phyloP scores from a whole-genome alignment of 37 sponge, comb jelly and placozoan genomes.

The Cladorhizidae sp. region DNA sequence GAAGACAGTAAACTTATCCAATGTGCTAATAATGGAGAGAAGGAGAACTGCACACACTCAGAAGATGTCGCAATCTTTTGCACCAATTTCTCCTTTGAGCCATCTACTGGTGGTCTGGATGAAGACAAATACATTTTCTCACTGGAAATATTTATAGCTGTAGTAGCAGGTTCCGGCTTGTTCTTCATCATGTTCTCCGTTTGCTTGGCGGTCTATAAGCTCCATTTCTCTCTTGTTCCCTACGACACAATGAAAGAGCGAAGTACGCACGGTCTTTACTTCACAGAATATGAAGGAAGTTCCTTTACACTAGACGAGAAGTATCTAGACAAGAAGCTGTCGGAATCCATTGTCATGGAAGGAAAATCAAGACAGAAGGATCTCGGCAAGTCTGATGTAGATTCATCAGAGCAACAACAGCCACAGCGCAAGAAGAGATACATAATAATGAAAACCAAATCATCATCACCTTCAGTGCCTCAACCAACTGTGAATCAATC shows the following conservation, averaged over 20 bases:
- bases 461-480: no score
- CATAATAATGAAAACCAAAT: background rate
- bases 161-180: background rate
- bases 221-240: background rate
- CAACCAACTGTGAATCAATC: no score
- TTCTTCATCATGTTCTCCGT: background rate
- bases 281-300: background rate
- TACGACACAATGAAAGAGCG: background rate
- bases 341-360: background rate
- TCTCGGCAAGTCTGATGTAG: background rate
- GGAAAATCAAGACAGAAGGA: no score
- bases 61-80: background rate
- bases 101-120: background rate
- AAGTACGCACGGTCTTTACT: background rate
- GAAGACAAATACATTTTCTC: background rate
- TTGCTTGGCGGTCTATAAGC: background rate
- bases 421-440: background rate
- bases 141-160: background rate
- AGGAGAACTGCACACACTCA: conserved; percentile 8
- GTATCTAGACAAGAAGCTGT: background rate
- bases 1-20: background rate
- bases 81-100: conserved; percentile 4
- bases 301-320: background rate
- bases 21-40: background rate
- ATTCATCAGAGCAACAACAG: background rate